Conservation (phyloP, 2,113 vertebrate genomes). For the Ammodytes marinus region DNA sequence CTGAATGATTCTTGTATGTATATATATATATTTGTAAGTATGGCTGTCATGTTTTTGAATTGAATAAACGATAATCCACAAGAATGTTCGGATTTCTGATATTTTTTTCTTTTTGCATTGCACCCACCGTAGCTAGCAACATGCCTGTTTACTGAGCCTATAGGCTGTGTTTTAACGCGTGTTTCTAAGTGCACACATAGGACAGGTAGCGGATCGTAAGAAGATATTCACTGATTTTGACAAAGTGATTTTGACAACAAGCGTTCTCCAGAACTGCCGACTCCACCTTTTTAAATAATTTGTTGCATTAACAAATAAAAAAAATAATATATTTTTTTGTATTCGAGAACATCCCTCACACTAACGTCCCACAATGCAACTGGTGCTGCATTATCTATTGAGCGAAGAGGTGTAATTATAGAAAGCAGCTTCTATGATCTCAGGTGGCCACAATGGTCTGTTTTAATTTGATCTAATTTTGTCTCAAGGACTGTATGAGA, state of each 20-base stretch:
- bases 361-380: constrained; percentile 1
- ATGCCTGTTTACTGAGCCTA: too few relatives aligned
- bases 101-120: not conserved
- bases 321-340: too few relatives aligned
- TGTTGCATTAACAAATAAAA: too few relatives aligned
- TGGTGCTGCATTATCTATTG: not conserved
- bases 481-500: not conserved
- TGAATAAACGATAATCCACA: not conserved
- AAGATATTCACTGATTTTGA: too few relatives aligned
- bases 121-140: too few relatives aligned
- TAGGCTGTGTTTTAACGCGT: too few relatives aligned
- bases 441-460: not conserved
- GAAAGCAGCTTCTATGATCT: constrained; percentile 1
- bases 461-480: not conserved
- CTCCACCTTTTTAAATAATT: too few relatives aligned
- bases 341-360: not conserved
- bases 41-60: not conserved
- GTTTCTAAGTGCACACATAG: too few relatives aligned
- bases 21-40: not conserved
- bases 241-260: too few relatives aligned
- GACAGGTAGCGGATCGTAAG: too few relatives aligned
- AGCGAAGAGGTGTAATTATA: not conserved
- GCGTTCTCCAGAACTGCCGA: too few relatives aligned
- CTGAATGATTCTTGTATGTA: not conserved
- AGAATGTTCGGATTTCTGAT: not conserved